Base-by-base conservation (phyloP, 2,797 vertebrate species). In the Amniataba percoides region DNA sequence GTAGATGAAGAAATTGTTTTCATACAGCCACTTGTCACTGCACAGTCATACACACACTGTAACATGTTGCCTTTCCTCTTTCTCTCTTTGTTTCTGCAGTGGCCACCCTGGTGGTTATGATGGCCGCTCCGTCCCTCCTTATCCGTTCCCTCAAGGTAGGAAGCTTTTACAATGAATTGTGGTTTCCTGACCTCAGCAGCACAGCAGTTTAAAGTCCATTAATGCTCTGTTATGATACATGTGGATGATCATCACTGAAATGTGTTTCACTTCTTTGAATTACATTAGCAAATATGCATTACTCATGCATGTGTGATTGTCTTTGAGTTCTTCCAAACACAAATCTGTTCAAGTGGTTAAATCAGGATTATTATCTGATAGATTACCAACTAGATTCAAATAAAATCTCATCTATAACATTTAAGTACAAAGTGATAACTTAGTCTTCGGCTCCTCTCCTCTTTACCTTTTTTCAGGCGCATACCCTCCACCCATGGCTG, bases 111-210 rank as follows among this genome's bases (percentile, higher is more conserved):
- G 94, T 81, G 91, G 91, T 74, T 96, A 95, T 60, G 95, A 96
- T 40, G 93, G 93, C 15, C 94, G 95, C 45, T 69, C 94, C 14
- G 91, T 95, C 7, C 92, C 95, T 36, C 91, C 95, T 2, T 96
- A 94, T 46, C 88, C 95, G 0, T 96, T 95, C 76, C 92, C 95
- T 77, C 91, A 95, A 93, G 95, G 95, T 96, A 84, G 40, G 73
- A 73, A 56, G 23, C 27, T 12, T 31, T 23, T 27, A 18, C 19
- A 39, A 3, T 16, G 7, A 56, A 4, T 49, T 60, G n/a, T 31
- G 5, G 1, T 77, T 23, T 39, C 65, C 1, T 9, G 16, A 57
- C 15, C 19, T 11, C 7, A 48, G 46, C 31, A 45, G 8, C 39
- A 15, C 23, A 65, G 34, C 19, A 61, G 5, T 42, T 75, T 56